These are phyloP conservation scores for Nephrotoma flavescens DNA, from an alignment of 2,888 invertebrate species.

Conservation along the genomic window DNA sequence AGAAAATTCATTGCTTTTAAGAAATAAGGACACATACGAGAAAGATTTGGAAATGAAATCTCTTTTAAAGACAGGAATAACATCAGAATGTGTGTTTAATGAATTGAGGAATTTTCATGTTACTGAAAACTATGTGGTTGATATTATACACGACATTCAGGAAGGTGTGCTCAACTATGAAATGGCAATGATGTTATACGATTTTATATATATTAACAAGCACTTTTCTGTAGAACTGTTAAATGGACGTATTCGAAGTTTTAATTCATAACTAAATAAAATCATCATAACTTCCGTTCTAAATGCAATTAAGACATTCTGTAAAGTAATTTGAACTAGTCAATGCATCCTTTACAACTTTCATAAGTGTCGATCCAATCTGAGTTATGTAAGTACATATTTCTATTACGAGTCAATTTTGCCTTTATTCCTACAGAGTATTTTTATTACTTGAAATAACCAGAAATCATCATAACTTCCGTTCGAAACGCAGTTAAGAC, in stretches of 20 bases:
- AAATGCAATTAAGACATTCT: too few relatives aligned
- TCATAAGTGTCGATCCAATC: too few relatives aligned
- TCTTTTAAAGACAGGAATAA: neutral
- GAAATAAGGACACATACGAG: slow-evolving; percentile 1
- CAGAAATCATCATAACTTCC: too few relatives aligned
- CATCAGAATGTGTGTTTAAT: neutral
- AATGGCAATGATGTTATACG: neutral
- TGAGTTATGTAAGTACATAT: too few relatives aligned
- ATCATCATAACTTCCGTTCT: too few relatives aligned
- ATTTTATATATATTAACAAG: neutral
- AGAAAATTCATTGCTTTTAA: neutral
- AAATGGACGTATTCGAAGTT: neutral
- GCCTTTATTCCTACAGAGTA: too few relatives aligned
- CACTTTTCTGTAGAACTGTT: neutral
- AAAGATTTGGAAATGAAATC: neutral
- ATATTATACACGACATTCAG: neutral
- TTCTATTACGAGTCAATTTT: too few relatives aligned
- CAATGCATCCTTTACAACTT: too few relatives aligned
- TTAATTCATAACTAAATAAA: too few relatives aligned
- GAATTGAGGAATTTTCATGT: neutral
- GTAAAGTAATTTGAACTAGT: too few relatives aligned
- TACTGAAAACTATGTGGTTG: neutral
- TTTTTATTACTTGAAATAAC: too few relatives aligned
- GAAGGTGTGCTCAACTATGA: neutral
- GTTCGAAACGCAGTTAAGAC: too few relatives aligned